Evolutionary conservation across 2,888 invertebrate species (phyloP).

Genomic region (Prenolepis imparis): DNA sequence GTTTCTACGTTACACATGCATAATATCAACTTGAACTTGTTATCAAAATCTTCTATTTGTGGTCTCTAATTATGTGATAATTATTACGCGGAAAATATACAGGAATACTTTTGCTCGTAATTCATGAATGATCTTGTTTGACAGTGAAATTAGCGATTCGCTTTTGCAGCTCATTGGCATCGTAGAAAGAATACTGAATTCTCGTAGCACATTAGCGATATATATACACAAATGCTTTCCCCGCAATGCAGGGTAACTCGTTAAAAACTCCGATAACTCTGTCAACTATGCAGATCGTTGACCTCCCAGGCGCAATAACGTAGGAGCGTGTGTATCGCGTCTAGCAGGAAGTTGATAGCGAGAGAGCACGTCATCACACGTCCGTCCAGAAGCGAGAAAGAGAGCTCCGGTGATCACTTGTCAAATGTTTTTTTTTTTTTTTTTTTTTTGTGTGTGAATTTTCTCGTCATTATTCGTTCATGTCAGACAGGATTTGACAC

Average conservation of each 20-base stretch:
- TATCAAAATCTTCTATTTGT: too few species aligned
- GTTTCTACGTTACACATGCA: too few species aligned
- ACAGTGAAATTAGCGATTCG: not conserved
- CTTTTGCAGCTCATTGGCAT: not conserved
- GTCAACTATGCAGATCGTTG: slow-evolving; percentile 71
- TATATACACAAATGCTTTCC: slow-evolving; percentile 20
- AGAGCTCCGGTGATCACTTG: not conserved
- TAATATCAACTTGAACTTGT: too few species aligned
- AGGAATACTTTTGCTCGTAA: not conserved
- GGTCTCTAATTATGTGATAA: not conserved
- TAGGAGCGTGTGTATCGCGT: slow-evolving; percentile 73
- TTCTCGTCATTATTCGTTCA: not conserved
- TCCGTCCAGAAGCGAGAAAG: slow-evolving; percentile 57
- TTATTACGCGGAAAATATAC: not conserved
- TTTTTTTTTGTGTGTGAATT: too few species aligned
- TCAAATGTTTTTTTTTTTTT: not conserved
- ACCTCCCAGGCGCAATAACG: slow-evolving; percentile 64
- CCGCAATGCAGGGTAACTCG: slow-evolving; percentile 14
- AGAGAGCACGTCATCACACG: slow-evolving; percentile 66
- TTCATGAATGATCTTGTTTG: slow-evolving; percentile 1
- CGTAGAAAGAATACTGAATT: not conserved
- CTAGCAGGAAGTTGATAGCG: slow-evolving; percentile 77
- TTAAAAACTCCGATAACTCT: slow-evolving; percentile 62
- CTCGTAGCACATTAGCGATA: not conserved
- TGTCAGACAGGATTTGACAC: not conserved